A percentile compares a stretch with the other conserved stretches of the same genome.
These are phyloP conservation scores for Nesoenas mayeri DNA, from an alignment of 2,113 vertebrate genomes.

Conservation along the genomic window DNA sequence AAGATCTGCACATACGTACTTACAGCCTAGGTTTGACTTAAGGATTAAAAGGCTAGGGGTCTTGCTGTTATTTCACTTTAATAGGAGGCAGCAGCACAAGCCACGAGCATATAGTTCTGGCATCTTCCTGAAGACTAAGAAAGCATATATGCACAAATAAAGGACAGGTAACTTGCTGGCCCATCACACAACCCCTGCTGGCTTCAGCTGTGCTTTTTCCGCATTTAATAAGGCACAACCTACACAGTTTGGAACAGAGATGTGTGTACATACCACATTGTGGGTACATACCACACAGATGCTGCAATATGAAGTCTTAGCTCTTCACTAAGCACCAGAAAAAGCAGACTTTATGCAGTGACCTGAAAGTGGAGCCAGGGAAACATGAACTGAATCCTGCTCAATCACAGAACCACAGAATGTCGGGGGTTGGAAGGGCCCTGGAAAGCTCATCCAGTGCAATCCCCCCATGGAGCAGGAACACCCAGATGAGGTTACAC, in stretches of 20 bases:
- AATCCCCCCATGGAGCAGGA: too few species aligned
- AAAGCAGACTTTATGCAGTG: neutral
- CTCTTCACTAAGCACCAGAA: neutral
- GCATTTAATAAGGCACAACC: neutral
- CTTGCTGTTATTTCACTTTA: neutral
- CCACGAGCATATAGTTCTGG: fast-evolving
- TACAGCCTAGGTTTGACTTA: neutral
- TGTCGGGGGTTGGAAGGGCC: too few species aligned
- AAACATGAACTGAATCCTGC: neutral
- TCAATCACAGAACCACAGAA: neutral
- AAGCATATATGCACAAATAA: neutral
- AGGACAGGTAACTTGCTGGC: neutral
- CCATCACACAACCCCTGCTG: neutral
- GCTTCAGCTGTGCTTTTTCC: neutral
- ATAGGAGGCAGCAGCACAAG: neutral
- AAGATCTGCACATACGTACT: neutral
- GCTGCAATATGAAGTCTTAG: neutral
- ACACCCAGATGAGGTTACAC: too few species aligned
- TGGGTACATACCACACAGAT: neutral
- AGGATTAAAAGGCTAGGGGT: neutral
- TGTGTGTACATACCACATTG: fast-evolving
- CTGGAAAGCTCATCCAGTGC: too few species aligned
- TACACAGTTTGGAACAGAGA: fast-evolving
- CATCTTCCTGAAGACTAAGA: neutral
- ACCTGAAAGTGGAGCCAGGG: neutral